Evolutionary conservation across 2,797 vertebrate species (phyloP).

Genomic region (Hephaestus fuliginosus): DNA sequence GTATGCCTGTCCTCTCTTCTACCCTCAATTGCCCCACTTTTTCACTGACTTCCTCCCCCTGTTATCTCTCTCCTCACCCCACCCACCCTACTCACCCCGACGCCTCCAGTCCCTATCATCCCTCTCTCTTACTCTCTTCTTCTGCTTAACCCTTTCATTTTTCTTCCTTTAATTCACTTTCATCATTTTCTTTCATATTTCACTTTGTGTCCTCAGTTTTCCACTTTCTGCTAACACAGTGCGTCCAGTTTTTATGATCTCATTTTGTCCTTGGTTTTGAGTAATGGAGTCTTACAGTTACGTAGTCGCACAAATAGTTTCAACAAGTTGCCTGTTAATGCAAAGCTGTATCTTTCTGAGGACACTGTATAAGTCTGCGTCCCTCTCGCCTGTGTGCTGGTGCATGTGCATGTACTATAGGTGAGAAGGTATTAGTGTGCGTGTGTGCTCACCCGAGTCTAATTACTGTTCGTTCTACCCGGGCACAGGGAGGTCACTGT

Average conservation of each 20-base stretch:
- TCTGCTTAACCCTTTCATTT: conserved; percentile 12
- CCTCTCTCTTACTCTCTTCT: conserved; percentile 28
- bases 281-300: conserved; percentile 5
- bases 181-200: conserved; percentile 19
- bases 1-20: conserved; percentile 20
- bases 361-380: not conserved
- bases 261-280: conserved; percentile 12
- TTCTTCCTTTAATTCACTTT: conserved; percentile 21
- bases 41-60: conserved; percentile 10
- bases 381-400: not conserved
- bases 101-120: conserved; percentile 37
- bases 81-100: not conserved
- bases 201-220: conserved; percentile 4
- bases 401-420: not conserved
- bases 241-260: conserved; percentile 5
- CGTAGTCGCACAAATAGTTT: conserved; percentile 9
- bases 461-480: conserved; percentile 40
- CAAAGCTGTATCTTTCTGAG: not conserved
- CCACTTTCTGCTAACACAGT: conserved; percentile 11
- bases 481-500: conserved; percentile 32
- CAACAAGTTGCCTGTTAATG: conserved; percentile 11
- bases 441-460: conserved; percentile 15
- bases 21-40: conserved; percentile 37
- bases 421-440: not conserved
- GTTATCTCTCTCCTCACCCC: conserved; percentile 22